Evolutionary conservation across 2,113 vertebrate genomes (phyloP).

Genomic region (Columba livia): DNA sequence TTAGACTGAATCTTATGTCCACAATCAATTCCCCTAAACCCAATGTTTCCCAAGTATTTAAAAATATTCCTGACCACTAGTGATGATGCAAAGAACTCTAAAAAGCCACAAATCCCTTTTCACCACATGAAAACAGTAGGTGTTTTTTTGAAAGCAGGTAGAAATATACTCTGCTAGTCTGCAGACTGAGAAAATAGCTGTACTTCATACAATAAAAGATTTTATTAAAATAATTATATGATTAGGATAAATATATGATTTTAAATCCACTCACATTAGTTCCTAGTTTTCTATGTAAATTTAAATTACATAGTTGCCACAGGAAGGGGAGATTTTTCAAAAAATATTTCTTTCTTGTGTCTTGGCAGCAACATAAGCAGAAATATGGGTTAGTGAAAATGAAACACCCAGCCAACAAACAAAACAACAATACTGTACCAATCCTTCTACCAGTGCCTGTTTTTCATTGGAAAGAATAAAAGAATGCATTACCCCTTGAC

Average conservation of each 20-base stretch:
- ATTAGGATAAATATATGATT: not conserved
- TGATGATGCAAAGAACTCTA: not conserved
- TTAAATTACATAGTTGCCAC: not conserved
- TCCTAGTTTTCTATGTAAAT: not conserved
- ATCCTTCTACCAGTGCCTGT: not conserved
- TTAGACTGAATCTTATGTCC: constrained; percentile 1
- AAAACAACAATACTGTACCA: not conserved
- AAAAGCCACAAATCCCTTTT: not conserved
- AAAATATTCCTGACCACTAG: not conserved
- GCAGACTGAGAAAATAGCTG: not conserved
- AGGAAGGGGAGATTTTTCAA: not conserved
- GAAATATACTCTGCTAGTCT: not conserved
- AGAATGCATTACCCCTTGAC: not conserved
- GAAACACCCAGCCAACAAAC: not conserved
- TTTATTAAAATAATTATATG: not conserved
- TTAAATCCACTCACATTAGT: not conserved
- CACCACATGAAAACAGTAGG: not conserved
- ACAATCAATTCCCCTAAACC: constrained; percentile 7
- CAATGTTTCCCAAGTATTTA: constrained; percentile 8
- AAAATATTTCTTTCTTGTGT: not conserved
- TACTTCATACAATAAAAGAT: not conserved
- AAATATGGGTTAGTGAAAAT: not conserved
- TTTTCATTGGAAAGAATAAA: not conserved
- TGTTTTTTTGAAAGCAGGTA: not conserved
- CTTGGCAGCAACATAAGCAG: not conserved